These are phyloP conservation scores for Napeogenes inachia DNA, from an alignment of 2,888 invertebrate genomes.

Conservation along the genomic window DNA sequence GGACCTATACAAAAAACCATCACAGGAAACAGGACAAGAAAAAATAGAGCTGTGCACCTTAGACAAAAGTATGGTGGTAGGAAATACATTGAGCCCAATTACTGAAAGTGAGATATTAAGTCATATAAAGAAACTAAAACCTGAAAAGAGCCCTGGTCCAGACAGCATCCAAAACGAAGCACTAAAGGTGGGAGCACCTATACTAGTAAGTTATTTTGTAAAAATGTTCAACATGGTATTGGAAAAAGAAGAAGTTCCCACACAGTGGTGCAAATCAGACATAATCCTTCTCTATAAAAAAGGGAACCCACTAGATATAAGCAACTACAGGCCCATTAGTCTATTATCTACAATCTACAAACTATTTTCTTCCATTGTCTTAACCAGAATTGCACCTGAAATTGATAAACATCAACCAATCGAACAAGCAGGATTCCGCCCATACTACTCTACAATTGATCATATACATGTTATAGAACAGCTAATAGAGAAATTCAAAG, in stretches of 20 bases:
- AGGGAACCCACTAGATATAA: constrained; percentile 1
- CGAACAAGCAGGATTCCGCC: no score
- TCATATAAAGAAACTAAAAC: constrained; percentile 5
- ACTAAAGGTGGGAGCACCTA: constrained; percentile 2
- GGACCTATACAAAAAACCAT: constrained; percentile 1
- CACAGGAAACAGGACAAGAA: neutral
- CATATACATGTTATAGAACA: constrained; percentile 8
- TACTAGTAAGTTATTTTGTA: neutral
- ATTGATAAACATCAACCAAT: no score
- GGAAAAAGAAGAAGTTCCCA: neutral
- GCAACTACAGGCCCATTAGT: no score
- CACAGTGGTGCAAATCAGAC: constrained; percentile 1
- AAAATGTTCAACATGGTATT: constrained; percentile 5
- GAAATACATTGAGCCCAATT: neutral
- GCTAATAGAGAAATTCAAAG: constrained; percentile 6
- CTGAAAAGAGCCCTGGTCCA: constrained; percentile 10
- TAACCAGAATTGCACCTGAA: no score
- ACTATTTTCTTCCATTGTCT: no score
- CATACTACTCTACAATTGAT: constrained; percentile 8
- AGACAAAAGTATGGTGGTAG: no score
- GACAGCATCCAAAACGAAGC: constrained; percentile 8
- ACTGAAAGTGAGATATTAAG: neutral
- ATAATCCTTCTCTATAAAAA: constrained; percentile 9
- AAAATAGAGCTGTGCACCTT: neutral
- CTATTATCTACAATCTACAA: no score